Percentiles rank a stretch among this genome's conserved stretches.
phyloP scores from a whole-genome alignment of 2,113 vertebrate genomes.

The Ageneiosus marmoratus region DNA sequence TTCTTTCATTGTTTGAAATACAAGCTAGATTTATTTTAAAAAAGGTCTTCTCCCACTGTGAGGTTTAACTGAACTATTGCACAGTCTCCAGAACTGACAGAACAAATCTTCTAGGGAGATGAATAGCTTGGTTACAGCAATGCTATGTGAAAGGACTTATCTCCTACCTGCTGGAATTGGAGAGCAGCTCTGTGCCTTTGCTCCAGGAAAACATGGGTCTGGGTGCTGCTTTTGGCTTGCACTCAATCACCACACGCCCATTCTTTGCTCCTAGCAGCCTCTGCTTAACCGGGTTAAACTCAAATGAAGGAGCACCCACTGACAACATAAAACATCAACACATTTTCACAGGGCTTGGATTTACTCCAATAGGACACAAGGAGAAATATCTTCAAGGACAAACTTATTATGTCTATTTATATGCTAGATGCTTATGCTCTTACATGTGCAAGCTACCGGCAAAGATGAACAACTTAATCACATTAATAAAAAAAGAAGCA shows the following conservation, averaged over 20 bases:
- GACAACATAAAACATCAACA: constrained; percentile 41
- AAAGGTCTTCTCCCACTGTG: neutral
- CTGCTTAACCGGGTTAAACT: constrained; percentile 86
- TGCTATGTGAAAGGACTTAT: neutral
- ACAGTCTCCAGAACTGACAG: neutral
- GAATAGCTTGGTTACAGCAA: neutral
- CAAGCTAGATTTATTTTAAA: neutral
- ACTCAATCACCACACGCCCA: constrained; percentile 86
- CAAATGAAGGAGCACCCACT: constrained; percentile 91
- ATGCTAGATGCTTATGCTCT: neutral
- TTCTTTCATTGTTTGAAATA: constrained; percentile 3
- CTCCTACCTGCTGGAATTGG: constrained; percentile 85
- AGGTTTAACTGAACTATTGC: constrained; percentile 1
- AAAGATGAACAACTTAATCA: neutral
- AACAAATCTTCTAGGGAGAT: neutral
- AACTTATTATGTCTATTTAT: neutral
- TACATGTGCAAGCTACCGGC: neutral
- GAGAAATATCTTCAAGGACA: neutral
- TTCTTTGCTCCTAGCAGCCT: constrained; percentile 85
- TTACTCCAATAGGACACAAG: neutral
- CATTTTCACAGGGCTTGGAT: neutral
- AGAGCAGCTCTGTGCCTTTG: constrained; percentile 91
- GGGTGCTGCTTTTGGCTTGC: constrained; percentile 90
- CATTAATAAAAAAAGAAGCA: neutral
- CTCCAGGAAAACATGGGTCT: constrained; percentile 89